Base-by-base conservation (phyloP, 2,797 vertebrate species). In the Semaprochilodus insignis region DNA sequence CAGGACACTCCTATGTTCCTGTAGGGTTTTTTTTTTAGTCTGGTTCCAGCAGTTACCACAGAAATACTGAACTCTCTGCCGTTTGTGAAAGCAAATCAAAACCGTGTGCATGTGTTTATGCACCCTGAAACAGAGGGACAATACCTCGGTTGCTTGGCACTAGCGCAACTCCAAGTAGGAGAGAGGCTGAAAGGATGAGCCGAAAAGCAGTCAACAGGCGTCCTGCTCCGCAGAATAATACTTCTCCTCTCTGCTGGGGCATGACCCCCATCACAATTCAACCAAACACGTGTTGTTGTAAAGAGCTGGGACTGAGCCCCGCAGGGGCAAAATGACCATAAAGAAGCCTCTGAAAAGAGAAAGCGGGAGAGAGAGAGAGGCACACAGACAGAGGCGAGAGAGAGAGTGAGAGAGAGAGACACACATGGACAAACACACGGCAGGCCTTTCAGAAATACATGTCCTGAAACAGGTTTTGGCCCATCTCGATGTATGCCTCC, bases 401-500 rank as follows among this genome's bases (percentile, higher is more conserved):
- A 27, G 17, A 31, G 25, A 27, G 10, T 0, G 21, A 34, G 7
- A 25, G 27, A 57, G 21, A 19, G 13, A 71, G n/a, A 19, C n/a
- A 63, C 36, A 59, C 34, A 0, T 13, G 78, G 27, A 34, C 23
- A 23, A 10, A 19, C 2, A 36, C 7, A 70, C 4, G 2, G 34
- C n/a, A 14, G 75, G 92, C 67, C 93, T 89, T 80, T 95, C 78
- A 95, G 87, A 91, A 95, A 88, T 95, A 97, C 96, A 99, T 97
- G 89, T 98, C 97, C 88, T 99, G 95, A 88, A 98, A 99, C 90
- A 99, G 96, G 87, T 95, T 97, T 0, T 95, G 97, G 23, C 97
- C 97, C 97, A 98, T 98, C 88, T 97, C 96, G 70, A 99, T 99
- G 90, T 99, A 99, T 0, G 96, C 96, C 82, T 99, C 97, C 76